phyloP scores from a whole-genome alignment of 2,113 vertebrate genomes.

The Eubucco bourcierii region DNA sequence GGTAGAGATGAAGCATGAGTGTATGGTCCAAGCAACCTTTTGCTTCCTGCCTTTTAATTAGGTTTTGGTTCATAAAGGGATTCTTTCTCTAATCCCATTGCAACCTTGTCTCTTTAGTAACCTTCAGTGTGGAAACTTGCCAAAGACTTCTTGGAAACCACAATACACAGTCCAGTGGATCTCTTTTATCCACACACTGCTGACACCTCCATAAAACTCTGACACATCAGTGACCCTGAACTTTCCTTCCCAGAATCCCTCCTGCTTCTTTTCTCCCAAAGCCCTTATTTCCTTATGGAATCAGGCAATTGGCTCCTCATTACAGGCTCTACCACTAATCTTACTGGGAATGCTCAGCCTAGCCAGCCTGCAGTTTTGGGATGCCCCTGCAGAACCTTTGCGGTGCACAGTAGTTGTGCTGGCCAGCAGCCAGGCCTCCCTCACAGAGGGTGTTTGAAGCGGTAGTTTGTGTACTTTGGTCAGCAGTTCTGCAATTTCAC shows the following conservation, averaged over 20 bases:
- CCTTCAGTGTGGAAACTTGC: not conserved
- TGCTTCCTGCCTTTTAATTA: not conserved
- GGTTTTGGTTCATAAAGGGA: not conserved
- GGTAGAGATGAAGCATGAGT: not conserved
- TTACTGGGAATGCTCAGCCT: not conserved
- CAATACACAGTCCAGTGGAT: not conserved
- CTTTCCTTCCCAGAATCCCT: not conserved
- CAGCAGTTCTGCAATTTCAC: constrained; percentile 47
- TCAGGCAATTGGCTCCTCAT: not conserved
- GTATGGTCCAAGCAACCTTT: not conserved
- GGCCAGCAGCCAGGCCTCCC: not conserved
- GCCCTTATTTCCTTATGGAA: not conserved
- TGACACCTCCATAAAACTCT: not conserved
- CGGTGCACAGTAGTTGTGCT: rapidly evolving
- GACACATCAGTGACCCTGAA: not conserved
- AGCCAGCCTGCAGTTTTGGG: not conserved
- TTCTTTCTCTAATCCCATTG: not conserved
- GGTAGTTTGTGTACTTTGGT: not conserved
- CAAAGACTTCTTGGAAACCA: not conserved
- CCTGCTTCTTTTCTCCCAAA: not conserved
- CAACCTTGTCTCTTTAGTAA: not conserved
- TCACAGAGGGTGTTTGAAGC: not conserved
- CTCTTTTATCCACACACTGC: rapidly evolving
- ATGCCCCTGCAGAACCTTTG: not conserved
- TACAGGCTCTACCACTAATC: not conserved